Percentiles rank a stretch among this genome's conserved stretches.
Evolutionary conservation across 2,888 invertebrate species (phyloP).

Genomic region (Lasioglossum zephyrum): DNA sequence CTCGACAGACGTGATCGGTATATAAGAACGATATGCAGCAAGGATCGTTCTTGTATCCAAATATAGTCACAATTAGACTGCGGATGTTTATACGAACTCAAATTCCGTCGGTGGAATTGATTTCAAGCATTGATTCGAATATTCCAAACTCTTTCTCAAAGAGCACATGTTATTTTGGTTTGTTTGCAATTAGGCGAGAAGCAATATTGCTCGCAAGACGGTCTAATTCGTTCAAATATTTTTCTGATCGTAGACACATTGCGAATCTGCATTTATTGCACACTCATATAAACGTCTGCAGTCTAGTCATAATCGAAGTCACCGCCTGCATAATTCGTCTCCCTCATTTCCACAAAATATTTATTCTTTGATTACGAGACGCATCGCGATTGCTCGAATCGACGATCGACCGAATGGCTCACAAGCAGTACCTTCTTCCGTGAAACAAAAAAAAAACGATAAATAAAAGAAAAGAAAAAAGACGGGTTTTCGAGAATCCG

Average conservation of each 20-base stretch:
- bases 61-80: slow-evolving; percentile 21
- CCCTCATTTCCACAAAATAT: slow-evolving; percentile 57
- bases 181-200: not conserved
- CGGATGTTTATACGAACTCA: slow-evolving; percentile 14
- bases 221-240: not conserved
- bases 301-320: slow-evolving; percentile 53
- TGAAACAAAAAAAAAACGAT: not conserved
- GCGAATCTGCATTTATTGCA: not conserved
- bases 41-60: slow-evolving; percentile 1
- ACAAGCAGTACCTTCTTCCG: slow-evolving; percentile 36
- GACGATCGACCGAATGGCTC: slow-evolving; percentile 64
- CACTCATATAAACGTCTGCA: not conserved
- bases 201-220: not conserved
- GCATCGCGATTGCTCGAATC: slow-evolving; percentile 56
- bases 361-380: slow-evolving; percentile 62
- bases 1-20: slow-evolving; percentile 50
- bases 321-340: slow-evolving; percentile 45
- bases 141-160: not conserved
- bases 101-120: not conserved
- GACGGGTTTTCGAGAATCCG: not conserved
- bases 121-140: not conserved
- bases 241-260: not conserved
- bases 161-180: not conserved
- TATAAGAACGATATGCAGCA: slow-evolving; percentile 41
- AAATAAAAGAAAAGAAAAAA: not conserved